A percentile compares a stretch with the other conserved stretches of the same genome.
phyloP scores from a whole-genome alignment of 2,888 invertebrate genomes.

The Cecidostiba fungosa region DNA sequence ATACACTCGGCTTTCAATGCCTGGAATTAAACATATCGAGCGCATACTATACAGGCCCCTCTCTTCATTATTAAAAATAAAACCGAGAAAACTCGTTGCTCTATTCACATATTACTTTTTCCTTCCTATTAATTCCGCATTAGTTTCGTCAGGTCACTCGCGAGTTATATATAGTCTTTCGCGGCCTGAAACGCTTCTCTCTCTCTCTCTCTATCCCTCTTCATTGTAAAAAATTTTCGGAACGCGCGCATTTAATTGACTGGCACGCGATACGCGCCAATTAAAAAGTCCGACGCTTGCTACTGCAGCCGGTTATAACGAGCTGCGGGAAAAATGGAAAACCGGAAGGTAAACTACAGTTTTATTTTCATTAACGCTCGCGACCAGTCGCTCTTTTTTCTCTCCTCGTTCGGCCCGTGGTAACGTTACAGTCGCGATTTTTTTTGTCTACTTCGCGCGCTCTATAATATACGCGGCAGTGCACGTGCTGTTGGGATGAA shows the following conservation, averaged over 20 bases:
- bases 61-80: too few species aligned
- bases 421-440: neutral
- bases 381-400: slow-evolving; percentile 27
- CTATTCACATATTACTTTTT: neutral
- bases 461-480: neutral
- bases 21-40: too few species aligned
- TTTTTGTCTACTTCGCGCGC: neutral
- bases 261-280: slow-evolving; percentile 67
- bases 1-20: too few species aligned
- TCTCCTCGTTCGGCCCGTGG: neutral
- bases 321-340: slow-evolving; percentile 52
- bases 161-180: neutral
- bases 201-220: neutral
- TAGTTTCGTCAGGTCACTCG: slow-evolving; percentile 9
- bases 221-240: slow-evolving; percentile 50
- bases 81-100: neutral
- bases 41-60: too few species aligned
- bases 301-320: slow-evolving; percentile 49
- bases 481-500: slow-evolving; percentile 19
- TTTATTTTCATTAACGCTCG: slow-evolving; percentile 61
- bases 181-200: neutral
- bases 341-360: slow-evolving; percentile 56
- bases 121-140: slow-evolving; percentile 16
- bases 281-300: slow-evolving; percentile 65
- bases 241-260: slow-evolving; percentile 66